Base-by-base conservation (phyloP, 1,140 invertebrate species). In the Bacillus rossius region DNA sequence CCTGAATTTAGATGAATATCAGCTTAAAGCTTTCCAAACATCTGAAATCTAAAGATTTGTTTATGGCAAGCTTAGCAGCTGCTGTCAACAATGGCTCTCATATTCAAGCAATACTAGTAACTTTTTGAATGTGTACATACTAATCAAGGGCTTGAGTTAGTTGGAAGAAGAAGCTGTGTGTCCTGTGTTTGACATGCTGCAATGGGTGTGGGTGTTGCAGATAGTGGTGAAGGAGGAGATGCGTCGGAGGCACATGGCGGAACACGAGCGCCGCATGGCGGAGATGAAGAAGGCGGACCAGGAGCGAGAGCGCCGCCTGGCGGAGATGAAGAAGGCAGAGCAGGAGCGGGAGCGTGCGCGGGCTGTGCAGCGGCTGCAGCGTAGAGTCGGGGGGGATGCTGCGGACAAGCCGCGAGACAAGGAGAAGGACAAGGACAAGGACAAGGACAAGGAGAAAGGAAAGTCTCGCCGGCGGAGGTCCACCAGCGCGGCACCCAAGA, bases 201-300 rank as follows among this genome's bases (percentile, higher is more conserved):
- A n/a, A n/a, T n/a, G n/a, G n/a, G n/a, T n/a, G n/a, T 54, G 37
- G 25, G 41, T 42, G 62, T 76, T 74, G 13, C 68, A 92, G 89
- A 93, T 94, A 69, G 86, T 86, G 55, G 81, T 89, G 63, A 93
- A 93, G 72, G 90, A 93, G 77, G 88, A 91, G 70, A 86, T 90
- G 74, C 78, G 91, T 49, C 81, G 88, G 49, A 85, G 91, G 67
- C 88, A 91, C 65, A 87, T 93, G 83, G 88, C 87, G 26, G 90
- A 92, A 72, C 86, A 91, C 64, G 89, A 92, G 67, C 79, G 86
- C 48, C 79, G 85, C 64, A 69, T 89, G 64, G 85, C 86, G 71
- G 87, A 89, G 73, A 78, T 87, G 70, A 82, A 82, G 61, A 77
- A 77, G 63, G 72, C 69, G 19, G 72, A 75, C 55, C 69, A 73